Base-by-base conservation (phyloP, 37 sponge, comb jelly and placozoan genomes). In the Haliclona indistincta region DNA sequence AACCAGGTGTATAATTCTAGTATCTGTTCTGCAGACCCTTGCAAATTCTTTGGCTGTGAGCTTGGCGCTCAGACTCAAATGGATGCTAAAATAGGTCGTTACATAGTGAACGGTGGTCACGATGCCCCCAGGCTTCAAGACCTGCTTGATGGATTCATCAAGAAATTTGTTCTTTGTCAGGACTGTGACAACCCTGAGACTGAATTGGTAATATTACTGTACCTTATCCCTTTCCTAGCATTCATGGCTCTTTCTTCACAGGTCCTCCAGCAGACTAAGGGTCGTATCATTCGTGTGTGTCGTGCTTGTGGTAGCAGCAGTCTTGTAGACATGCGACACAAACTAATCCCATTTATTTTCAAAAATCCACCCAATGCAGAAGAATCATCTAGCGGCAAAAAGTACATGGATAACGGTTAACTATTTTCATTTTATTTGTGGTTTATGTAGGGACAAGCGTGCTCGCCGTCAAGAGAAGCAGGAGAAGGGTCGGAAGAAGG, bases 181-280 rank as follows among this genome's bases (percentile, higher is more conserved):
- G 94, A 90, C 52, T 98, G 99, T 70, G 96, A 93, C 36, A 98
- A 98, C 75, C 99, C 99, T 35, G 99, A 98, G 56, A 98, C 99
- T 67, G 76, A 67, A 19, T 74, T 98, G 86, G 96, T 95, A 56
- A 71, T 91, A 26, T 0, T 30, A n/a, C 62, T 38, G 41, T 26
- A 0, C 49, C 20, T 36, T 70, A 22, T 26, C 33, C 38, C 4
- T 22, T 23, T 22, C 47, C 10, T 54, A 29, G 11, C 10, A 3
- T 38, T 19, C 51, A 23, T 42, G 33, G 42, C 38, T 43, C 32
- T 62, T 5, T 60, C 38, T 20, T 56, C 65, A 32, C 45, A 91
- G 88, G 43, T 56, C 83, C 71, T 81, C 22, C 77, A 81, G 49
- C 42, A 63, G 7, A 64, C 78, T 47, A 99, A 95, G 74, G 76